Evolutionary conservation across 37 sponge, comb jelly and placozoan genomes (phyloP), one percentile per base, ranked within the genome.

Genomic region (Eunapius fragilis): DNA sequence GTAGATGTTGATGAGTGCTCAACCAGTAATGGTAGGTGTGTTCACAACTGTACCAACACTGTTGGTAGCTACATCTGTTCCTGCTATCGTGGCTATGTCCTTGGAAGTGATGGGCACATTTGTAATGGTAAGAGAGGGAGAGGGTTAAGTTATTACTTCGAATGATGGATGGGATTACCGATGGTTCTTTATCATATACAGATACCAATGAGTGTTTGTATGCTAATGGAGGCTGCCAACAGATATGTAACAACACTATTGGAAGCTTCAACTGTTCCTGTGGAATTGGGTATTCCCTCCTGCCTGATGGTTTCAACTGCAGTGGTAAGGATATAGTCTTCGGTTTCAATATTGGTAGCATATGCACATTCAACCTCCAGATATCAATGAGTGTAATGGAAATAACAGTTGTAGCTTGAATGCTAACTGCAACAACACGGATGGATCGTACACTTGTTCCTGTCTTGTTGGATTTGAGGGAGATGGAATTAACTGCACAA

Each of bases 41-140:
- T 47, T 17, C 72, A 79, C 0, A 79, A 19, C 38, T 89, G 90
- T 74, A 72, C 37, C 48, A 89, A 89, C 72, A 84, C 81, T 68
- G 67, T 75, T 84, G 90, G 90, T 31, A 89, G 90, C 80, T 85
- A 73, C 80, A 32, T n/a, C 71, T 80, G 80, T 80, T 80, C 80
- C 30, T 80, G 80, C 67, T 6, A 9, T 48, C 3, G 0, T 1
- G 68, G 80, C 30, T 80, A 48, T 49, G 31, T 26, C 1, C 67
- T 80, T 67, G 31, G 67, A 25, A 32, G 27, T 80, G 67, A 80
- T 80, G 67, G 67, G 3, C 80, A 80, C 36, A 19, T 17, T 2
- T 80, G 80, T 50, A 72, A 72, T 32, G 31, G 31, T 33, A 72
- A 33, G 31, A n/a, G 31, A 72, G 31, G 10, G 73, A 25, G 31